Conservation (phyloP, 1,140 invertebrate genomes). For the Drosophila santomea region DNA sequence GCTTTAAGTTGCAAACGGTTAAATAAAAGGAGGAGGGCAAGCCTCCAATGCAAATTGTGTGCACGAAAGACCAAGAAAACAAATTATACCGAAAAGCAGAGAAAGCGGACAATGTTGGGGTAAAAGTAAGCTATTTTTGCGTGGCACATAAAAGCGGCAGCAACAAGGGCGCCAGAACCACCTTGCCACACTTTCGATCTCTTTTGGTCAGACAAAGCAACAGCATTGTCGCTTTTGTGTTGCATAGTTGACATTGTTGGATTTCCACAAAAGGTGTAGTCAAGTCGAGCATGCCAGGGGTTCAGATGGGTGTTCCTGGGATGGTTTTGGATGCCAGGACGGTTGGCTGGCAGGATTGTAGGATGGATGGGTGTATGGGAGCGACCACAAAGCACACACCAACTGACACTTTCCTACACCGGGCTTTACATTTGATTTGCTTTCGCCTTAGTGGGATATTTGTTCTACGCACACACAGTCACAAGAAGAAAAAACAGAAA, state of each 20-base stretch:
- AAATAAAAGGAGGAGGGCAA: background rate
- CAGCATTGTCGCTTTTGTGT: conserved; percentile 80
- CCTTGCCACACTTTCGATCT: conserved; percentile 46
- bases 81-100: conserved; percentile 32
- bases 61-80: conserved; percentile 40
- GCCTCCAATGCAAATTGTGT: conserved; percentile 27
- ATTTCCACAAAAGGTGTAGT: conserved; percentile 76
- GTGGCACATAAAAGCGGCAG: conserved; percentile 34
- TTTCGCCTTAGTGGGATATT: conserved; percentile 71
- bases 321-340: conserved; percentile 9
- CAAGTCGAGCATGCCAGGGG: conserved; percentile 43
- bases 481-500: background rate
- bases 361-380: conserved; percentile 1
- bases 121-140: conserved; percentile 42
- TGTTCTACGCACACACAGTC: conserved; percentile 52
- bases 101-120: conserved; percentile 38
- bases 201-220: conserved; percentile 68
- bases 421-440: conserved; percentile 76
- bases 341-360: background rate
- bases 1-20: conserved; percentile 26
- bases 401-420: conserved; percentile 12
- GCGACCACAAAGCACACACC: conserved; percentile 40
- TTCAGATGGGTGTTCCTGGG: background rate
- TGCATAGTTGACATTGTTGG: conserved; percentile 82
- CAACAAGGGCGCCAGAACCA: conserved; percentile 29